Evolutionary conservation across 2,888 invertebrate species (phyloP), one percentile per base, ranked within the genome.

Genomic region (Plagiodera versicolora): DNA sequence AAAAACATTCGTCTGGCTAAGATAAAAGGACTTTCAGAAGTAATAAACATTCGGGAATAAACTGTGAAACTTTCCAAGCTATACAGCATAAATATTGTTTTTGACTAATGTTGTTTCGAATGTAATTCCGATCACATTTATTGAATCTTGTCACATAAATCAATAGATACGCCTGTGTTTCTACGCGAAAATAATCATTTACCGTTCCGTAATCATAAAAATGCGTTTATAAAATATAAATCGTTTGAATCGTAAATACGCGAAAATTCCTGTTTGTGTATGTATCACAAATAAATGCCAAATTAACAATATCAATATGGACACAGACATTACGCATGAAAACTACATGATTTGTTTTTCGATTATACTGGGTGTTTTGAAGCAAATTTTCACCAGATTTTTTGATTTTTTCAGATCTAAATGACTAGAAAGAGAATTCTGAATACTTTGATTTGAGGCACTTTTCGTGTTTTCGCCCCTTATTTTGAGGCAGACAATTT

Each of bases 111-210:
- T 66, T 68, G 65, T 68, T 65, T 59, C 65, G 64, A 64, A 63
- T 61, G 62, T 60, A 63, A 65, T 66, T 65, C 61, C 60, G 63
- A 48, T 51, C 61, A 61, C 59, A 70, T 70, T 70, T 70, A 70
- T 70, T 68, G 60, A 67, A 63, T 61, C 63, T 54, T 68, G 70
- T 70, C 69, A 70, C 67, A 69, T 70, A 70, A 70, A 70, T 70
- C 70, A 70, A 68, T 70, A 56, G 56, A 66, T 70, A 70, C 58
- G 61, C 65, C 62, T 65, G 60, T 60, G 52, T 65, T 65, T 65
- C 65, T 60, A 67, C 63, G 51, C 61, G 35, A 18, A 54, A 51
- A 67, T 70, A 70, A 70, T 68, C 68, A 70, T 56, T 63, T 63
- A 52, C 50, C 53, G 48, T 47, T 55, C 54, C 30, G 58, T 19